Evolutionary conservation across 2,888 invertebrate genomes (phyloP), one percentile per base, ranked within the genome.

Genomic region (Caenorhabditis sp.): DNA sequence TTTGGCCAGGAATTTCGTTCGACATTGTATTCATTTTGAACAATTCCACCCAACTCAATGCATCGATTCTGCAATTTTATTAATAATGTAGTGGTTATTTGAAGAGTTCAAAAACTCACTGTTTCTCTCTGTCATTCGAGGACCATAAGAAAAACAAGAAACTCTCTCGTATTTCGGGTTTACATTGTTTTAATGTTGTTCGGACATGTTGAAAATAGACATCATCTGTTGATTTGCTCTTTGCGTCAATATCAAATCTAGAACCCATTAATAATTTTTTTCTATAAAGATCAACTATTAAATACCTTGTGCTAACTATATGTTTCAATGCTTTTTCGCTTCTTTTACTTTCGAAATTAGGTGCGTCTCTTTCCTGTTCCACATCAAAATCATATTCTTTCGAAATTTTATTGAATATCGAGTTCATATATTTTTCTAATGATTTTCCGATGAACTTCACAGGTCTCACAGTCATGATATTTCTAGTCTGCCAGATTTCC

Each of bases 41-140:
- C 8, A 53, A 50, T 0, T 58, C 26, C 7, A 64, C 67, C 38
- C 63, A 56, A 4, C 54, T 67, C n/a, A 71, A 56, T 0, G 71
- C 71, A 36, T 71, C 71, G 21, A 71, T 36, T 68, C 72, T 68
- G 62, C 23, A 68, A 60, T 23, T 7, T 21, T 21, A 10, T n/a
- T 52, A 63, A 43, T 26, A n/a, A n/a, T n/a, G n/a, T n/a, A n/a
- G n/a, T n/a, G n/a, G n/a, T n/a, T n/a, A n/a, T n/a, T n/a, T n/a
- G n/a, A 10, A 31, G 31, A 31, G 31, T 36, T 36, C 36, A 36
- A 58, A 23, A 23, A 31, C 52, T 21, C 20, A 63, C 68, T 43
- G 36, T 54, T 68, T 38, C 43, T 57, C 23, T 12, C 8, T 4
- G 10, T 36, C 12, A 8, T 20, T 36, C 3, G 58, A 58, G 4